Base-by-base conservation (phyloP, 2,888 invertebrate genomes). In the Tipula helvola region DNA sequence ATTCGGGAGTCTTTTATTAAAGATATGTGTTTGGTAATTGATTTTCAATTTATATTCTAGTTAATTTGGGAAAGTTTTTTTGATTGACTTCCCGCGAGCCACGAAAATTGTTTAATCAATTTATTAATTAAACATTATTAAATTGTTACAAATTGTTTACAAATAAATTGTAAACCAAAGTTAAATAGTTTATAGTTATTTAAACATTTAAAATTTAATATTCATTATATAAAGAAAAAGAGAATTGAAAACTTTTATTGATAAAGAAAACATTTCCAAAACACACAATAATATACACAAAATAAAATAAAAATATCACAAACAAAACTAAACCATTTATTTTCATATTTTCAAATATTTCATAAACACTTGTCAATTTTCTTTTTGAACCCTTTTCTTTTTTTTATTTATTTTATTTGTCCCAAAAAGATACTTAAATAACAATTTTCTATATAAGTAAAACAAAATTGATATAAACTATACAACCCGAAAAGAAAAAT, bases 291-390 rank as follows among this genome's bases (percentile, higher is more conserved):
- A 71, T 52, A 39, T 7, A 52, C 18, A 52, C 18, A 7, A 71
- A 28, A 71, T 71, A 71, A 28, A 28, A 52, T 16, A n/a, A 52
- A 71, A 10, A 28, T 71, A 71, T 71, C 16, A 57, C 16, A 41
- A 44, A 71, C 28, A 71, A 71, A 71, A 71, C 71, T 28, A 71
- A 71, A 71, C 71, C 71, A 71, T 71, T 71, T 71, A 28, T 28
- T 71, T 71, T 12, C 28, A 71, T 71, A 71, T 18, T 71, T 71
- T 10, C 12, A 71, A 71, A 71, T 71, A 71, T 71, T 71, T 71
- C 71, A 71, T 71, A 71, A 71, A 71, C 71, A 71, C 71, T 71
- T 71, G 71, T 71, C 71, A 71, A 71, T 71, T 71, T 71, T 71
- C 71, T 28, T 71, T 57, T 71, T 71, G 71, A 71, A 71, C 71